Evolutionary conservation across 2,113 vertebrate species (phyloP).

Genomic region (Irena cyanogastra): DNA sequence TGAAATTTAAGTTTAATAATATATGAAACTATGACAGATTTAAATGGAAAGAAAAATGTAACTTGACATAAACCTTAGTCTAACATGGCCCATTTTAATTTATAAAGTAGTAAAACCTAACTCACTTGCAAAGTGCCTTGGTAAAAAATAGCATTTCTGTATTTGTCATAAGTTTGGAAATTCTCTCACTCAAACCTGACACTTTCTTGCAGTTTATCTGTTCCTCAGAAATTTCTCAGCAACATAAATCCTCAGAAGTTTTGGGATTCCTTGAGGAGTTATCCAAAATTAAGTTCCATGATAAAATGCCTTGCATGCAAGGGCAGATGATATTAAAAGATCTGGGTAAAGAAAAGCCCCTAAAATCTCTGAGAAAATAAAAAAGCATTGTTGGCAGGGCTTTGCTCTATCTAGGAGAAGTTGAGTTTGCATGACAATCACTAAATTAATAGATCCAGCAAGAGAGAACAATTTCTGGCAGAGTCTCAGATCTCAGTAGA

Average conservation of each 20-base stretch:
- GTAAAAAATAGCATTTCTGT: neutral
- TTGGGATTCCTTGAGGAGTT: neutral
- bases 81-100: neutral
- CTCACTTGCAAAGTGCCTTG: neutral
- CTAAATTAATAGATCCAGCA: neutral
- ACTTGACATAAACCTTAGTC: neutral
- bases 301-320: neutral
- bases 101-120: neutral
- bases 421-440: neutral
- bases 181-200: neutral
- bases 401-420: neutral
- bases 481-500: neutral
- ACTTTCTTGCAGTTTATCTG: neutral
- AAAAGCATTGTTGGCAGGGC: neutral
- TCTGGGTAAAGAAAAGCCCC: neutral
- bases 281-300: neutral
- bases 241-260: neutral
- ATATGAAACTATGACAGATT: slow-evolving; percentile 2
- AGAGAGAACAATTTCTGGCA: neutral
- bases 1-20: neutral
- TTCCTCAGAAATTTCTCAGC: neutral
- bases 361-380: neutral
- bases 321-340: neutral
- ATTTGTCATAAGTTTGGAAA: neutral
- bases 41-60: neutral